A percentile compares a stretch with the other conserved stretches of the same genome.
Evolutionary conservation across 2,888 invertebrate genomes (phyloP).

Genomic region (Stegophylla sp.): DNA sequence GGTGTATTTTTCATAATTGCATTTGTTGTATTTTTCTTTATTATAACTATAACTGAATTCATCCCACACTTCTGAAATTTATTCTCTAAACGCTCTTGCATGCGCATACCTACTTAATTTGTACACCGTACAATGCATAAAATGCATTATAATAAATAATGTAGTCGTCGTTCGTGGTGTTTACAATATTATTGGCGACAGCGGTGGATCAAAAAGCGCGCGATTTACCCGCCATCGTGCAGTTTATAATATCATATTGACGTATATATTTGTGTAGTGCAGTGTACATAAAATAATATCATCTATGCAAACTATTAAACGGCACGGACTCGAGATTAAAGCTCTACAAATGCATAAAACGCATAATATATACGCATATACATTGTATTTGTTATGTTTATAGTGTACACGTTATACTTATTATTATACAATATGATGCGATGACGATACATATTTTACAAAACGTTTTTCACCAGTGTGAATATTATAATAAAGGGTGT

Average conservation of each 20-base stretch:
- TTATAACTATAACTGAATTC: too few relatives aligned
- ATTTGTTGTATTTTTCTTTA: too few relatives aligned
- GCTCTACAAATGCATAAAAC: background rate
- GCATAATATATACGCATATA: background rate
- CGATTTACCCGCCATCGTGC: background rate
- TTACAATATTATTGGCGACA: background rate
- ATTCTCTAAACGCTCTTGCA: too few relatives aligned
- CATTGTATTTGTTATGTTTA: background rate
- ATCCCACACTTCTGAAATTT: too few relatives aligned
- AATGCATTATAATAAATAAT: too few relatives aligned
- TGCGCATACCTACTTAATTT: too few relatives aligned
- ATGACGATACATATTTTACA: background rate
- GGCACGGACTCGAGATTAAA: constrained; percentile 3
- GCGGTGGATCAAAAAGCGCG: background rate
- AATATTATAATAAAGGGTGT: too few relatives aligned
- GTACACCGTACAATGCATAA: too few relatives aligned
- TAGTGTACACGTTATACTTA: background rate
- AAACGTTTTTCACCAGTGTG: background rate
- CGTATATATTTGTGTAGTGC: background rate
- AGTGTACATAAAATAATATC: too few relatives aligned
- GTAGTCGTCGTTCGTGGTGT: background rate
- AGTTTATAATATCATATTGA: background rate
- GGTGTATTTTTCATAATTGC: too few relatives aligned
- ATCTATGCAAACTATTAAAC: background rate
- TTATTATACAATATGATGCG: background rate